phyloP scores from a whole-genome alignment of 2,797 vertebrate genomes.

The Malacoraja senta region DNA sequence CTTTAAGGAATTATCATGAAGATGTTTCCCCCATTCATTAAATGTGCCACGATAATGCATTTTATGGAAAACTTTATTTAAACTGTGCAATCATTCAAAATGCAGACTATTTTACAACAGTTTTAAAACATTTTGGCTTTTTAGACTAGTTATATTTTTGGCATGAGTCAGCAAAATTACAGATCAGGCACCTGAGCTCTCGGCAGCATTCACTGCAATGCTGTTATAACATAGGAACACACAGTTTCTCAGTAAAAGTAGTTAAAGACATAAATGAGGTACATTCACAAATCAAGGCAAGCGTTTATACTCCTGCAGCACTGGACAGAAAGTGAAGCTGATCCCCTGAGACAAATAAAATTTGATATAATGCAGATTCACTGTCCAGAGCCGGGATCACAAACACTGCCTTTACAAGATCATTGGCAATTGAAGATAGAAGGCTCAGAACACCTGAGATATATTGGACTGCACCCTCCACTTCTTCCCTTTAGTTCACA shows the following conservation, averaged over 20 bases:
- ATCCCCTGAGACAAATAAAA: constrained; percentile 85
- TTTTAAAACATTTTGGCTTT: constrained; percentile 82
- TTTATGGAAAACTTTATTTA: constrained; percentile 77
- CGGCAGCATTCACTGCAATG: constrained; percentile 57
- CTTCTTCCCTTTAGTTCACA: constrained; percentile 63
- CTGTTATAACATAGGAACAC: constrained; percentile 61
- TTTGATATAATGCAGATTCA: constrained; percentile 65
- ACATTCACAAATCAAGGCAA: constrained; percentile 85
- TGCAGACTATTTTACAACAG: constrained; percentile 63
- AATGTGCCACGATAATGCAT: not conserved
- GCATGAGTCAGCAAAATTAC: constrained; percentile 66
- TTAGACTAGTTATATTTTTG: constrained; percentile 77
- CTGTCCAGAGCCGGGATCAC: constrained; percentile 50
- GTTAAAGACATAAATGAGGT: constrained; percentile 63
- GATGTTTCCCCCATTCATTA: not conserved
- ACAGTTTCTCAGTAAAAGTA: constrained; percentile 68
- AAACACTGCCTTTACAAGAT: constrained; percentile 58
- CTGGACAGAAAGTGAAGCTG: constrained; percentile 58
- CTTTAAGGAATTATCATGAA: not conserved
- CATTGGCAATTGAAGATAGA: constrained; percentile 58
- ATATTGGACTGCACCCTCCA: constrained; percentile 53
- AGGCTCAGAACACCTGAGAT: constrained; percentile 58
- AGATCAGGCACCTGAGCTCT: constrained; percentile 60
- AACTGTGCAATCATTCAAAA: constrained; percentile 76
- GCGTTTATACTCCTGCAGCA: constrained; percentile 59